Conservation (phyloP, 1,140 invertebrate species). For the Eriocheir sinensis region DNA sequence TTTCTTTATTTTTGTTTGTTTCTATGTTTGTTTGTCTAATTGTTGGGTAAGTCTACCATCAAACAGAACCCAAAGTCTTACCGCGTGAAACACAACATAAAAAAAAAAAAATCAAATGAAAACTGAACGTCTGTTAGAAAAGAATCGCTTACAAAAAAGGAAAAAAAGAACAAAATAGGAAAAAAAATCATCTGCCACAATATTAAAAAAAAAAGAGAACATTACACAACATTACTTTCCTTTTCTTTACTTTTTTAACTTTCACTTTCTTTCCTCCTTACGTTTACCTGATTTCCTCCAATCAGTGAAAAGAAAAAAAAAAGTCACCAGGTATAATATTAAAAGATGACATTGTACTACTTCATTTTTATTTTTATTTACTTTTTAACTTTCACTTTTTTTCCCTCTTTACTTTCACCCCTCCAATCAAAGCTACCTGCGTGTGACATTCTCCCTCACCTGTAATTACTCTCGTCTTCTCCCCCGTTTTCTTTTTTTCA, state of each 20-base stretch:
- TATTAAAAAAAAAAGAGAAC: background rate
- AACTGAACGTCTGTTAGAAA: background rate
- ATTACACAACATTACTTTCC: background rate
- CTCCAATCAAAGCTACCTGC: background rate
- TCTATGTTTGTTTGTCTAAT: no score
- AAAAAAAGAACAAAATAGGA: background rate
- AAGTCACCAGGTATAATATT: no score
- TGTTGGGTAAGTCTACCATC: no score
- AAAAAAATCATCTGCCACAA: background rate
- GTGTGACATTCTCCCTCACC: background rate
- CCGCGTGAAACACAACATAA: no score
- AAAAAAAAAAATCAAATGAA: conserved; percentile 1
- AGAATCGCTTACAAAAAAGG: background rate
- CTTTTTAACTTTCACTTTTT: background rate
- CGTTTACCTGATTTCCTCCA: background rate
- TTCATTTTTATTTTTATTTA: no score
- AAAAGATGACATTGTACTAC: no score
- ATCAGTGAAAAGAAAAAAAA: no score
- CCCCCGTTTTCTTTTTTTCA: background rate
- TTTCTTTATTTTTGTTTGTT: no score
- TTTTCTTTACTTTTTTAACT: background rate
- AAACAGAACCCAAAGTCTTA: no score
- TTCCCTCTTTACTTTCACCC: background rate
- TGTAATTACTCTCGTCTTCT: background rate
- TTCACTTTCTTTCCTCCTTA: background rate